A percentile compares a stretch with the other conserved stretches of the same genome.
These are phyloP conservation scores for Zophobas atratus DNA, from an alignment of 1,140 invertebrate genomes.

Conservation along the genomic window DNA sequence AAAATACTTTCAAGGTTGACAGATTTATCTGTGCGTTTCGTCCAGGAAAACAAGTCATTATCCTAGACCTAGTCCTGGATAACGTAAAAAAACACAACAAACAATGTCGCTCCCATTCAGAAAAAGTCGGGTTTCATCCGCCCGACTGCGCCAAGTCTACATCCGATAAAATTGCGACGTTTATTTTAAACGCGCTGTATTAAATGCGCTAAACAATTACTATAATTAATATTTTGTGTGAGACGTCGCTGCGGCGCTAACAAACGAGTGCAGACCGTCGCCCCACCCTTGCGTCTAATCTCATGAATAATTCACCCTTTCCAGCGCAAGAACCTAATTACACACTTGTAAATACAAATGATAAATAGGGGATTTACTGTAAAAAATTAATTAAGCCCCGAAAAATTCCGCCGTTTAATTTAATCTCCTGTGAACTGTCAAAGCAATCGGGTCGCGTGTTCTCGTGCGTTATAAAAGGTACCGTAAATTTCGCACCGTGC, in stretches of 20 bases:
- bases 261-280: slow-evolving; percentile 1
- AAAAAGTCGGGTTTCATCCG: no score
- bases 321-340: slow-evolving; percentile 18
- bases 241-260: neutral
- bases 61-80: no score
- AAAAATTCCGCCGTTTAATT: slow-evolving; percentile 4
- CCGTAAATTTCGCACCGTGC: slow-evolving; percentile 4
- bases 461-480: neutral
- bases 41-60: no score
- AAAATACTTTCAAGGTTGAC: no score
- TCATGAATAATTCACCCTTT: slow-evolving; percentile 29
- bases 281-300: slow-evolving; percentile 3
- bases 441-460: slow-evolving; percentile 25
- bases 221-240: neutral
- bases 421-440: slow-evolving; percentile 21
- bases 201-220: no score
- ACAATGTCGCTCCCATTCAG: no score
- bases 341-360: slow-evolving; percentile 19
- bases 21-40: no score
- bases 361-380: slow-evolving; percentile 4
- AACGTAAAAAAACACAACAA: no score
- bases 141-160: no score
- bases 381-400: slow-evolving; percentile 14
- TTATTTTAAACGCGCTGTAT: no score
- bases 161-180: no score